phyloP scores from a whole-genome alignment of 1,140 invertebrate genomes.

The Lasaia peninsularis region DNA sequence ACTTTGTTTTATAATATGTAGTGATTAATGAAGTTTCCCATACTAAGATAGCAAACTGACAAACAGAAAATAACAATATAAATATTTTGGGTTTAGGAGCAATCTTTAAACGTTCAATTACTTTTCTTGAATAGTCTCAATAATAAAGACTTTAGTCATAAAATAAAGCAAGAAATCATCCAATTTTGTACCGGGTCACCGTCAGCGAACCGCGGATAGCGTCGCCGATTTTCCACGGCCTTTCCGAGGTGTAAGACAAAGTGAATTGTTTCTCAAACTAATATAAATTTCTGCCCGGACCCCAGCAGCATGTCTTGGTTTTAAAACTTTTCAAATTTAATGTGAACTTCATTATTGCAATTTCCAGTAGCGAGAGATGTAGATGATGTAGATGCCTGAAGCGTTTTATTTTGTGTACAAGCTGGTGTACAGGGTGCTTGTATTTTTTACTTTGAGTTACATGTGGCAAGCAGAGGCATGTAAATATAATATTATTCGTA shows the following conservation, averaged over 20 bases:
- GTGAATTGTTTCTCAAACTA: conserved; percentile 9
- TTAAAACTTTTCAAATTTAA: conserved; percentile 9
- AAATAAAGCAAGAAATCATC: background rate
- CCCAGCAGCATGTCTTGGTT: background rate
- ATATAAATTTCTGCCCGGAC: conserved; percentile 1
- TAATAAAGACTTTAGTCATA: background rate
- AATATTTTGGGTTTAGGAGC: too few species aligned
- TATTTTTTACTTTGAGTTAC: too few species aligned
- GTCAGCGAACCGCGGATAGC: background rate
- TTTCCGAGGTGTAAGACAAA: conserved; percentile 7
- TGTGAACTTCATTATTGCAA: conserved; percentile 10
- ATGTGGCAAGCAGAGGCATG: too few species aligned
- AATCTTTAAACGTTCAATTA: too few species aligned
- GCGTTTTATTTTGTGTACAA: background rate
- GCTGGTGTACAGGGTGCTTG: too few species aligned
- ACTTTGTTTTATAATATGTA: too few species aligned
- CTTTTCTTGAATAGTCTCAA: too few species aligned
- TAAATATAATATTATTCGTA: too few species aligned
- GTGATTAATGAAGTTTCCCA: too few species aligned
- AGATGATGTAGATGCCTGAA: background rate
- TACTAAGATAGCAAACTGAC: too few species aligned
- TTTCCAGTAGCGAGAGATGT: background rate
- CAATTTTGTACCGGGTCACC: background rate
- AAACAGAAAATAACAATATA: too few species aligned
- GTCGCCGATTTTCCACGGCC: background rate